Base-by-base conservation (phyloP, 2,113 vertebrate genomes). In the Cyrtonyx montezumae region DNA sequence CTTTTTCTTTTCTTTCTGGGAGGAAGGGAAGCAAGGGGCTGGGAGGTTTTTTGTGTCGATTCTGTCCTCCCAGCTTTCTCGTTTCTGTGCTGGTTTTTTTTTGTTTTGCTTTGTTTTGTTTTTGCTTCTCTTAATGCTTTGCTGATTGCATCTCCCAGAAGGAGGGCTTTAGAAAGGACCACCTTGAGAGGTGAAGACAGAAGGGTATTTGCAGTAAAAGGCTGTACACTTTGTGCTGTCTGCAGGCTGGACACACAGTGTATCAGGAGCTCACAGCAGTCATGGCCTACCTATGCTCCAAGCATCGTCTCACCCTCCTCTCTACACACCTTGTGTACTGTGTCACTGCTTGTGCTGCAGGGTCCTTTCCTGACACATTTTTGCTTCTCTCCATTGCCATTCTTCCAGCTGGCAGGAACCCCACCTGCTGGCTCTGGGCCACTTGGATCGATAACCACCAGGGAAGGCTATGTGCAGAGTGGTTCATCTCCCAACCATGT, bases 21-120 rank as follows among this genome's bases (percentile, higher is more conserved):
- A 34, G 36, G 7, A 49, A 37, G n/a, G 45, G 59, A 82, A 15
- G 81, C 55, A 62, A 28, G 56, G 49, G 46, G 34, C 6, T 77
- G 37, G 61, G 79, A 65, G 15, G 43, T 21, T 32, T 56, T 56
- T 56, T 26, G 17, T 61, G 28, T 56, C 87, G 70, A 23, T 79
- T 91, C 89, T 87, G 53, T 56, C n/a, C 51, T 92, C 32, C 49
- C 45, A 82, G 45, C 32, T 82, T 69, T 95, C 79, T 91, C n/a
- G n/a, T 69, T 92, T 79, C 51, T 77, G 22, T 68, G 36, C 26
- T 53, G 26, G 5, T 28, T 17, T 51, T 51, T 51, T 43, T 5
- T 0, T 73, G 28, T 0, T 91, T 13, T 87, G 59, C 4, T 5
- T 77, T 66, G 4, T 3, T 3, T 71, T 37, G 30, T 51, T 34